Percentiles rank a stretch among this genome's conserved stretches.
phyloP scores from a whole-genome alignment of 2,113 vertebrate species.

The Sebastes fasciatus region DNA sequence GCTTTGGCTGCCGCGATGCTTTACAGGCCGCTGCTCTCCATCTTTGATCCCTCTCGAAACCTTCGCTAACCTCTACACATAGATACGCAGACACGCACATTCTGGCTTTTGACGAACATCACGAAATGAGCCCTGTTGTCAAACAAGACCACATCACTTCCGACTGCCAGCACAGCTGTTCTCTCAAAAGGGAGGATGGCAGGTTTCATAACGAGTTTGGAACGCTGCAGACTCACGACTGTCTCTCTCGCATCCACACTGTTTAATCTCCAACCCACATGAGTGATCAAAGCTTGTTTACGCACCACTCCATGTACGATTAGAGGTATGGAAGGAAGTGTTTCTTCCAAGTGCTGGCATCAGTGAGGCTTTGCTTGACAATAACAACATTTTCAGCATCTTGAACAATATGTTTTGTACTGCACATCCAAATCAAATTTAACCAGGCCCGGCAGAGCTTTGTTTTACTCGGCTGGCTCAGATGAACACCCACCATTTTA shows the following conservation, averaged over 20 bases:
- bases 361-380: slow-evolving; percentile 76
- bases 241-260: slow-evolving; percentile 67
- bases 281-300: slow-evolving; percentile 83
- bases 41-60: slow-evolving; percentile 44
- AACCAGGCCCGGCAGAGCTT: slow-evolving; percentile 69
- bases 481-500: slow-evolving; percentile 77
- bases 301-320: slow-evolving; percentile 73
- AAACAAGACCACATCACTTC: slow-evolving; percentile 73
- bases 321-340: slow-evolving; percentile 76
- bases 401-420: slow-evolving; percentile 70
- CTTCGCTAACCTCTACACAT: slow-evolving; percentile 23
- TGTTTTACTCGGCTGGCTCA: slow-evolving; percentile 65
- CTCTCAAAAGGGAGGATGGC: slow-evolving; percentile 74
- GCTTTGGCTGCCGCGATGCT: slow-evolving; percentile 59
- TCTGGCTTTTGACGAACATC: slow-evolving; percentile 52
- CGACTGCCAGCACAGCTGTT: slow-evolving; percentile 74
- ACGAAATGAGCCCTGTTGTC: slow-evolving; percentile 72
- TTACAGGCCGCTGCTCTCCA: slow-evolving; percentile 43
- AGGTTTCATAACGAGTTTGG: slow-evolving; percentile 75
- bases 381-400: slow-evolving; percentile 75
- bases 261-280: slow-evolving; percentile 81
- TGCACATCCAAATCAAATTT: slow-evolving; percentile 68
- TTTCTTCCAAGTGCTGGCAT: slow-evolving; percentile 75
- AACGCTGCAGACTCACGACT: slow-evolving; percentile 70
- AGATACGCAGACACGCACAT: slow-evolving; percentile 38